phyloP scores from a whole-genome alignment of 2,797 vertebrate species.

The Poeciliopsis gracilis region DNA sequence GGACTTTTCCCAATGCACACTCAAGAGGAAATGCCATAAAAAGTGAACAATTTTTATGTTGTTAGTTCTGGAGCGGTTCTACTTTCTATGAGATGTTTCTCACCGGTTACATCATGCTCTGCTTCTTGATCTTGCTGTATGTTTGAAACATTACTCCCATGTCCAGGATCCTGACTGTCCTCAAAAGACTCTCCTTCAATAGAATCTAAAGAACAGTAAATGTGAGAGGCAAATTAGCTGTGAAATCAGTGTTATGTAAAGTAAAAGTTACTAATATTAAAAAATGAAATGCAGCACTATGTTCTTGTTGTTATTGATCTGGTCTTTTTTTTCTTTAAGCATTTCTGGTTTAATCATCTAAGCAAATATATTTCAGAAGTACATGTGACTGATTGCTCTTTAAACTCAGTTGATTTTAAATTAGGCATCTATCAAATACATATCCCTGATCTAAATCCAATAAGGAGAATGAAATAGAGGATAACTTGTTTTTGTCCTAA shows the following conservation, averaged over 20 bases:
- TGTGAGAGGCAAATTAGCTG: neutral
- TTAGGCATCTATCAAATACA: neutral
- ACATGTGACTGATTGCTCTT: neutral
- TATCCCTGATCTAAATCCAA: neutral
- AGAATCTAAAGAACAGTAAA: constrained; percentile 16
- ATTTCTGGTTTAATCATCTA: neutral
- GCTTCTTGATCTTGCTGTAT: constrained; percentile 20
- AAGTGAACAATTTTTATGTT: neutral
- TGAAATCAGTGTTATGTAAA: neutral
- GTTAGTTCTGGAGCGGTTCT: neutral
- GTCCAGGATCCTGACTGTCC: constrained; percentile 21
- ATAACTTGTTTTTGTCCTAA: neutral
- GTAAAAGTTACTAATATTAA: neutral
- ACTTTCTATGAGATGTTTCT: constrained; percentile 23
- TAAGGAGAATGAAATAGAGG: neutral
- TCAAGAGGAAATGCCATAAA: neutral
- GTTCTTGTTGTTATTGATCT: neutral
- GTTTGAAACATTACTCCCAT: neutral
- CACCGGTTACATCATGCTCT: constrained; percentile 33
- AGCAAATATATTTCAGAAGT: neutral
- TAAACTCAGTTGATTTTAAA: neutral
- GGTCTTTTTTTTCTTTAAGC: neutral
- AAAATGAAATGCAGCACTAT: neutral
- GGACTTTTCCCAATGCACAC: neutral
- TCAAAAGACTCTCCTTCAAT: constrained; percentile 14